Conservation (phyloP, 2,888 invertebrate species). For the Drosophila imparisetae region DNA sequence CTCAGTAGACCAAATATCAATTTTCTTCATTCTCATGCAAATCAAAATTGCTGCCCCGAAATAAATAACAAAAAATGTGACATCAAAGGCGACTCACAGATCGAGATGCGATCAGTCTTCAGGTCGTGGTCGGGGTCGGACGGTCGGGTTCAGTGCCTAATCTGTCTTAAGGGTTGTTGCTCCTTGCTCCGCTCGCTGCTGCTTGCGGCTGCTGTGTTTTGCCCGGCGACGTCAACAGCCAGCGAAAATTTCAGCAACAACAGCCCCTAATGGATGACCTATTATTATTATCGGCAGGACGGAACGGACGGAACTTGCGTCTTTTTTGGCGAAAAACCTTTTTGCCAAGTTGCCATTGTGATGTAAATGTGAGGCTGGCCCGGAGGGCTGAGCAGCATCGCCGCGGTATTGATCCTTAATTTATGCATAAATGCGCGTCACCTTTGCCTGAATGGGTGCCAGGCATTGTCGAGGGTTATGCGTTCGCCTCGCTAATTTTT, state of each 20-base stretch:
- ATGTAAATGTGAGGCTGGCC: slow-evolving; percentile 68
- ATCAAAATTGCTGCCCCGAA: slow-evolving; percentile 73
- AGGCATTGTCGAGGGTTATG: slow-evolving; percentile 31
- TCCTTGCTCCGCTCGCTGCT: slow-evolving; percentile 16
- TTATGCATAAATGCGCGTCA: slow-evolving; percentile 84
- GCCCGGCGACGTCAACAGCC: slow-evolving; percentile 70
- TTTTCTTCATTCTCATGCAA: slow-evolving; percentile 84
- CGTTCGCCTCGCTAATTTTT: slow-evolving; percentile 68
- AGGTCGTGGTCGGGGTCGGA: slow-evolving; percentile 12
- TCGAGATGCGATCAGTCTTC: slow-evolving; percentile 38
- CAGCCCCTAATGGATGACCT: slow-evolving; percentile 75
- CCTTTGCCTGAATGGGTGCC: slow-evolving; percentile 65
- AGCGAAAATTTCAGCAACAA: slow-evolving; percentile 46
- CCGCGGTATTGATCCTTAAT: slow-evolving; percentile 84
- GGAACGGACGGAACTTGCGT: slow-evolving; percentile 46
- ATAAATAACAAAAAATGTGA: slow-evolving; percentile 74
- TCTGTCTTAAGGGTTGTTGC: slow-evolving; percentile 69
- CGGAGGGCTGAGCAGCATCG: slow-evolving; percentile 37
- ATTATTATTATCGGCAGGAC: slow-evolving; percentile 66
- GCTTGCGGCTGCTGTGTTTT: slow-evolving; percentile 60
- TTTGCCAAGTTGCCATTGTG: slow-evolving; percentile 60
- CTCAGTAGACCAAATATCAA: slow-evolving; percentile 82
- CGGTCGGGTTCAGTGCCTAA: slow-evolving; percentile 61
- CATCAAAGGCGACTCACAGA: slow-evolving; percentile 63
- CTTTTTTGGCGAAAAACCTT: slow-evolving; percentile 63